Evolutionary conservation across 1,140 invertebrate species (phyloP), one percentile per base, ranked within the genome.

Genomic region (Bombus huntii): DNA sequence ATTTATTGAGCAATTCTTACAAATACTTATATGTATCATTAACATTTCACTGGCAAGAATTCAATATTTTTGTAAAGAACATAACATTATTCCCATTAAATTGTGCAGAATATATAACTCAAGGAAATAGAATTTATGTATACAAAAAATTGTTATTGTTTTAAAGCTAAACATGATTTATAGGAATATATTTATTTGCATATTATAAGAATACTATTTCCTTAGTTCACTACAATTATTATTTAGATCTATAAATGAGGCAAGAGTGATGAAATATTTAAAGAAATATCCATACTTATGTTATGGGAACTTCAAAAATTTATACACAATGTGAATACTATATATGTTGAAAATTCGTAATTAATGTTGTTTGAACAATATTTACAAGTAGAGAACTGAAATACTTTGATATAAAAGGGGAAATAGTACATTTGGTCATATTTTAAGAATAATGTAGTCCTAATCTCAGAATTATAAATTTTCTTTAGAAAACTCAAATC

Each of bases 1-100:
- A 66, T 92, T 92, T 92, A 92, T 92, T 92, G 91, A 92, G 91
- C 91, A 92, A 90, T 83, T 72, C 65, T 87, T 77, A 83, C 80
- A 75, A 82, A 68, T 72, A 85, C 42, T 47, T 47, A 47, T 18
- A 82, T 82, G 73, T 74, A 88, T 72, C 62, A 76, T 73, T 74
- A 82, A 66, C 34, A 88, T 79, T 86, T 88, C 47, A 87, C 82
- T 91, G 90, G 91, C 90, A 92, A 92, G 88, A 91, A 85, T 87
- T 78, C 88, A 87, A 5, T 78, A 53, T 62, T 87, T 68, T 70
- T 78, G 62, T 44, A 42, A 71, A 75, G 44, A 82, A 83, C 65
- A 73, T 76, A 68, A 70, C 42, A 70, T 65, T 81, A 85, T 42
- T 62, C 13, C 44, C 68, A 47, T 39, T 57, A 86, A 73, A 22